These are phyloP conservation scores for Orchesella cincta DNA, from an alignment of 1,140 invertebrate genomes.

Conservation along the genomic window DNA sequence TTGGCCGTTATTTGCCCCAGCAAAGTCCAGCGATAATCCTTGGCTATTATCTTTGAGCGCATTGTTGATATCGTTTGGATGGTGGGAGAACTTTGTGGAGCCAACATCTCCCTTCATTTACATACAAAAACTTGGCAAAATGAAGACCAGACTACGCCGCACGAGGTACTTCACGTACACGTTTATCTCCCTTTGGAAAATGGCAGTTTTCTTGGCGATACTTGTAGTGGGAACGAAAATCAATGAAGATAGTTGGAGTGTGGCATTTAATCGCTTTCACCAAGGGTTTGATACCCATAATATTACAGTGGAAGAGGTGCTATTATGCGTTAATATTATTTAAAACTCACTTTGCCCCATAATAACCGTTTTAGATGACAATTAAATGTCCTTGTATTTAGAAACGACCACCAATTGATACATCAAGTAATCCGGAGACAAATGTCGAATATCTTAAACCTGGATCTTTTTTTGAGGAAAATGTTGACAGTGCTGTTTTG, in stretches of 20 bases:
- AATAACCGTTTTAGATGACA: background rate
- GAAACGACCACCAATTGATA: background rate
- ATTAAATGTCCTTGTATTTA: background rate
- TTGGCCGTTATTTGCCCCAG: conserved; percentile 38
- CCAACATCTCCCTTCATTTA: conserved; percentile 46
- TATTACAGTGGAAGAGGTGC: conserved; percentile 38
- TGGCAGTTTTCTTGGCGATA: conserved; percentile 53
- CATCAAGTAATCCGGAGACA: background rate
- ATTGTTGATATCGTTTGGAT: conserved; percentile 59
- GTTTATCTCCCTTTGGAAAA: conserved; percentile 55
- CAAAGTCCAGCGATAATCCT: conserved; percentile 37
- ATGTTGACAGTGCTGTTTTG: background rate
- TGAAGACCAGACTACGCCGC: conserved; percentile 54
- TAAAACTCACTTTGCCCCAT: too few relatives aligned
- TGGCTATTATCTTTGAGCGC: conserved; percentile 58
- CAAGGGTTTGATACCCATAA: conserved; percentile 44
- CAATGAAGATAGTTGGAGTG: conserved; percentile 39
- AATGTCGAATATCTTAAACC: conserved; percentile 5
- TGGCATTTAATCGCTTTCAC: conserved; percentile 46
- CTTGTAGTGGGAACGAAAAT: conserved; percentile 55
- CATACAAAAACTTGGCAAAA: conserved; percentile 54
- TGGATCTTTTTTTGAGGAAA: background rate
- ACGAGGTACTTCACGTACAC: conserved; percentile 58
- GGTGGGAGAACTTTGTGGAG: conserved; percentile 62
- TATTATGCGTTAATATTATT: conserved; percentile 2